Conservation (phyloP, 30 jellyfish, hydroid and myxozoan species). For the Hydractinia echinata region DNA sequence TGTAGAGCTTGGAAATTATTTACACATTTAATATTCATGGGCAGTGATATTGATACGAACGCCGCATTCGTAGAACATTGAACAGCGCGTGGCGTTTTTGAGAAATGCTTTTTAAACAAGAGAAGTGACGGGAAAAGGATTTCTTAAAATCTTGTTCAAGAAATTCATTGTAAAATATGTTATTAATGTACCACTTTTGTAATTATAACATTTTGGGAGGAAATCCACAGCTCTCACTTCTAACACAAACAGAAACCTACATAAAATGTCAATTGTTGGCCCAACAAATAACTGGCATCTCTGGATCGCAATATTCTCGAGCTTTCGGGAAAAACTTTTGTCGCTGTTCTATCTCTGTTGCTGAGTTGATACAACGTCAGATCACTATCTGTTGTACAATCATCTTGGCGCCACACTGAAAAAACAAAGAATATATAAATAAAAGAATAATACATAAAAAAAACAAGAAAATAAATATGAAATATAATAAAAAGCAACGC, state of each 20-base stretch:
- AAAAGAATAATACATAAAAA: neutral
- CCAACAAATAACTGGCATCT: slow-evolving; percentile 63
- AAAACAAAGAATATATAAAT: neutral
- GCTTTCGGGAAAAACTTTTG: slow-evolving; percentile 95
- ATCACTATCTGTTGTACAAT: slow-evolving; percentile 73
- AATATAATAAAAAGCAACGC: neutral
- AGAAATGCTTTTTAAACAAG: too few relatives aligned
- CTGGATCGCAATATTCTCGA: slow-evolving; percentile 75
- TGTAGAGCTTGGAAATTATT: too few relatives aligned
- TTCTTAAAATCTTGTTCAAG: too few relatives aligned
- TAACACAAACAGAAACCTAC: slow-evolving; percentile 23
- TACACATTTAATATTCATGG: too few relatives aligned
- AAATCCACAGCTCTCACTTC: too few relatives aligned
- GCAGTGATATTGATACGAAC: too few relatives aligned
- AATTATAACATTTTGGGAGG: too few relatives aligned
- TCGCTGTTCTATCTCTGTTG: slow-evolving; percentile 78
- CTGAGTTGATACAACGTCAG: slow-evolving; percentile 75
- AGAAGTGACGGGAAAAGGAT: too few relatives aligned
- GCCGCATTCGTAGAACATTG: too few relatives aligned
- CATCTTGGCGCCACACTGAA: slow-evolving; percentile 84
- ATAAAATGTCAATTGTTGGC: slow-evolving; percentile 61
- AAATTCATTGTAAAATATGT: too few relatives aligned
- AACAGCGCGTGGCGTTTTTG: too few relatives aligned
- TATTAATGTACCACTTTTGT: too few relatives aligned
- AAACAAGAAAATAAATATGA: neutral